phyloP scores from a whole-genome alignment of 2,113 vertebrate species.

The Ailurus styani region DNA sequence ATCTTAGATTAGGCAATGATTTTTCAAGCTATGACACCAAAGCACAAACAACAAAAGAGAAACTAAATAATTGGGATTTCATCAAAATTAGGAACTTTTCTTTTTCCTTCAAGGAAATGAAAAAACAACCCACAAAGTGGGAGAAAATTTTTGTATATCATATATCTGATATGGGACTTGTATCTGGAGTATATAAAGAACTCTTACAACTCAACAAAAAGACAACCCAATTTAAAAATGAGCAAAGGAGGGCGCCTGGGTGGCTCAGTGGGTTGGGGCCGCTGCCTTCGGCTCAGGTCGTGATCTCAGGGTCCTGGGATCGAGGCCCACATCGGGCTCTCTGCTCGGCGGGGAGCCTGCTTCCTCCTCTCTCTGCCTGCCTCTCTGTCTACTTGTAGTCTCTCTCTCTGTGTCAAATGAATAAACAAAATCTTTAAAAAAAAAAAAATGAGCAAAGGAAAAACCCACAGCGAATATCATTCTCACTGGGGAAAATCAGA shows the following conservation, averaged over 20 bases:
- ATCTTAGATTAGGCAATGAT: neutral
- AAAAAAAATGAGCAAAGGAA: neutral
- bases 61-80: neutral
- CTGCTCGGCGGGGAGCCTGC: too few relatives aligned
- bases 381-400: too few relatives aligned
- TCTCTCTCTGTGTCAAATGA: too few relatives aligned
- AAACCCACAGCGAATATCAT: too few relatives aligned
- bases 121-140: neutral
- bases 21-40: neutral
- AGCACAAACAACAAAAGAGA: neutral
- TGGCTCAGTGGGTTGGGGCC: too few relatives aligned
- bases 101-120: neutral
- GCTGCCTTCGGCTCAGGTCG: too few relatives aligned
- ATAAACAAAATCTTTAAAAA: too few relatives aligned
- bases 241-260: too few relatives aligned
- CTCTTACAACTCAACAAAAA: neutral
- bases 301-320: too few relatives aligned
- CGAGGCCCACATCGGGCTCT: too few relatives aligned
- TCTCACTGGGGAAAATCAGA: too few relatives aligned
- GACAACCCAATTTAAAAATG: neutral
- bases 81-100: conserved; percentile 27
- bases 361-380: too few relatives aligned
- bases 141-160: neutral
- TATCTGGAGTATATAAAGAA: neutral
- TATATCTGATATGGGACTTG: neutral